Percentiles rank a stretch among this genome's conserved stretches.
Evolutionary conservation across 2,113 vertebrate species (phyloP).

Genomic region (Uria aalge): DNA sequence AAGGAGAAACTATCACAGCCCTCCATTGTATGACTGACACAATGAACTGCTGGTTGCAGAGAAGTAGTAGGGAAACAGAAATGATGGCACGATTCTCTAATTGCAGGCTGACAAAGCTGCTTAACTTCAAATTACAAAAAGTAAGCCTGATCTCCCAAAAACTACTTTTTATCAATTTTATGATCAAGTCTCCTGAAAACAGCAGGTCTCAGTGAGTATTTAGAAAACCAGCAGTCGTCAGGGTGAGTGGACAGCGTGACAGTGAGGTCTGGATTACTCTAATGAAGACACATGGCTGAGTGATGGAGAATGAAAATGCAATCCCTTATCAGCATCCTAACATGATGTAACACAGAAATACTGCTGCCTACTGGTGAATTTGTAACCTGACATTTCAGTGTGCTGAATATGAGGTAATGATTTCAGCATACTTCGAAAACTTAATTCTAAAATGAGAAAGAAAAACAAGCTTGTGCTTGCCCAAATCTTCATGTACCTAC

Average conservation of each 20-base stretch:
- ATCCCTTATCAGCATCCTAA: not conserved
- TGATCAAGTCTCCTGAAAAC: not conserved
- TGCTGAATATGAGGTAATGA: not conserved
- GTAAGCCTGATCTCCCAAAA: not conserved
- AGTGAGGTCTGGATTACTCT: not conserved
- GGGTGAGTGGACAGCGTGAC: not conserved
- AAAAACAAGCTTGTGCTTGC: not conserved
- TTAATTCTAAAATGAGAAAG: not conserved
- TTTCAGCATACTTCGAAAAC: not conserved
- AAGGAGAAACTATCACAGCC: not conserved
- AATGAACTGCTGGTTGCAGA: not conserved
- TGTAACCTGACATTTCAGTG: accelerated
- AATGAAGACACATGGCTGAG: not conserved
- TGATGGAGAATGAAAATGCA: not conserved
- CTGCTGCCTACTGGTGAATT: not conserved
- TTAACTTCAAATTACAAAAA: not conserved
- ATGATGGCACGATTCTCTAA: not conserved
- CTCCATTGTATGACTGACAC: not conserved
- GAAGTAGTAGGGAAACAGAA: not conserved
- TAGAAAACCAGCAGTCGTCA: not conserved
- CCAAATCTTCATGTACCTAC: accelerated
- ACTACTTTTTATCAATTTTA: not conserved
- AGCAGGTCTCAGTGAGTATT: not conserved
- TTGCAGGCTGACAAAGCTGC: accelerated
- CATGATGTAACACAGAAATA: not conserved